Conservation (phyloP, 2,113 vertebrate genomes). For the Puntigrus tetrazona region DNA sequence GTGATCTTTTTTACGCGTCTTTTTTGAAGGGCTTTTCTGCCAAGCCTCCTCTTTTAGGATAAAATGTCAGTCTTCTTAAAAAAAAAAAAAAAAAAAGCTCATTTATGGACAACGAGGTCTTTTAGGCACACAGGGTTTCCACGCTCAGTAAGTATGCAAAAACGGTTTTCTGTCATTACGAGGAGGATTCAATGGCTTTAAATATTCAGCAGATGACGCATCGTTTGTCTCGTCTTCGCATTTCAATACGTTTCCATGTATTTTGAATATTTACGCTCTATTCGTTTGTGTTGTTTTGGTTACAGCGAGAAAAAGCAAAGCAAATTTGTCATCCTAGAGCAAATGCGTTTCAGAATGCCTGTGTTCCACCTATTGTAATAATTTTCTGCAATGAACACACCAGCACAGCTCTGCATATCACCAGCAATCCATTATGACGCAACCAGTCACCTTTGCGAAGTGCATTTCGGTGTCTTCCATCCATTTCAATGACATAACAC, state of each 20-base stretch:
- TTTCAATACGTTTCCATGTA: conserved; percentile 10
- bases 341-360: background rate
- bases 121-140: conserved; percentile 54
- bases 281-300: background rate
- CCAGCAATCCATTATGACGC: conserved; percentile 40
- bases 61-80: conserved; percentile 23
- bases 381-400: conserved; percentile 9
- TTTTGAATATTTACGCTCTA: background rate
- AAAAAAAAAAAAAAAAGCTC: background rate
- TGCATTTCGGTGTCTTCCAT: conserved; percentile 13
- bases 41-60: conserved; percentile 16
- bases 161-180: conserved; percentile 43
- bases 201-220: conserved; percentile 42
- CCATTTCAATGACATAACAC: conserved; percentile 29
- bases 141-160: conserved; percentile 58
- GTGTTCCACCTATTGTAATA: background rate
- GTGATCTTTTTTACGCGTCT: conserved; percentile 39
- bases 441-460: conserved; percentile 29
- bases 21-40: background rate
- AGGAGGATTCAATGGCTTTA: conserved; percentile 45
- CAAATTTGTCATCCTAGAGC: conserved; percentile 6
- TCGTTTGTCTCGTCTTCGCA: conserved; percentile 24
- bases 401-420: conserved; percentile 23
- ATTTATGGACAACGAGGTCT: conserved; percentile 53
- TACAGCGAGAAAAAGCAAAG: background rate